Conservation (phyloP, 2,888 invertebrate species). For the Orthosia gothica region DNA sequence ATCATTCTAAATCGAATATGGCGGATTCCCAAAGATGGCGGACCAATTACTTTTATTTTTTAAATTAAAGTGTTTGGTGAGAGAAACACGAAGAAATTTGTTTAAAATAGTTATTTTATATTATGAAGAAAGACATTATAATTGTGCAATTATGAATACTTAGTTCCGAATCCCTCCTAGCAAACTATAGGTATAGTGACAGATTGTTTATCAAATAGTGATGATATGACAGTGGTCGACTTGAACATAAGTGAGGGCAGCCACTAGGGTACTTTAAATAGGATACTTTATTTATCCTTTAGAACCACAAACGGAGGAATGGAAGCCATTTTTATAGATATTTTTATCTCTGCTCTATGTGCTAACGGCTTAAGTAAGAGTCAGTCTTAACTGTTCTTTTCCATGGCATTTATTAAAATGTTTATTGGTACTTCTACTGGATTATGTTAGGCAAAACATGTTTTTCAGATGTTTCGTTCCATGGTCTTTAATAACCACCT, state of each 20-base stretch:
- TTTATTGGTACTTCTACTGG: background rate
- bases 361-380: background rate
- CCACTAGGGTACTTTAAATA: background rate
- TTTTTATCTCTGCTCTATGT: background rate
- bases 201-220: background rate
- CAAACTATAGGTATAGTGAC: background rate
- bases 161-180: background rate
- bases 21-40: no score
- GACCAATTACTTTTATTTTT: no score
- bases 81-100: no score
- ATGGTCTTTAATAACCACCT: background rate
- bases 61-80: no score
- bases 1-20: no score
- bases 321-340: background rate
- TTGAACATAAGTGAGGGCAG: no score
- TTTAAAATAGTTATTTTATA: no score
- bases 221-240: background rate
- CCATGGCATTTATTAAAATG: background rate
- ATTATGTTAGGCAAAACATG: background rate
- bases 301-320: background rate
- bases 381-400: background rate
- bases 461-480: background rate
- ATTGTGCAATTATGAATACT: background rate
- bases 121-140: no score
- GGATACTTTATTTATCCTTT: background rate